Percentiles rank a stretch among this genome's conserved stretches.
phyloP scores from a whole-genome alignment of 2,797 vertebrate species.

The Rhabdomys pumilio region DNA sequence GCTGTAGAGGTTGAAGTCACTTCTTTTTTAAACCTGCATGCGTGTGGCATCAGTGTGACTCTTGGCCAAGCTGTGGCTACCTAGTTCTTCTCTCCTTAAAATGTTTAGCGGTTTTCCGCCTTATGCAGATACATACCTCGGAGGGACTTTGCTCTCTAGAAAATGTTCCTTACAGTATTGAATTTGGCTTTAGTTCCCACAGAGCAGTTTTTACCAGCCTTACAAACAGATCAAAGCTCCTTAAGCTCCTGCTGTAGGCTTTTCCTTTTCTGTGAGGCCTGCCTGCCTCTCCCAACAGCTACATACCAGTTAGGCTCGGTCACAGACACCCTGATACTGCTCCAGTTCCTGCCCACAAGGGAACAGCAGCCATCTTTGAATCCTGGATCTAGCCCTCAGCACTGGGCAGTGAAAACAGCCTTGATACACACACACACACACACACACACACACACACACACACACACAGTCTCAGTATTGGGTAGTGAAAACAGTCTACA shows the following conservation, averaged over 20 bases:
- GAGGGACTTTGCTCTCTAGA: background rate
- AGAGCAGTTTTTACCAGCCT: conserved; percentile 69
- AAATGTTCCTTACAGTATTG: conserved; percentile 46
- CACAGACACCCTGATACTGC: background rate
- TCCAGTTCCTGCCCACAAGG: background rate
- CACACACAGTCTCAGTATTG: too few relatives aligned
- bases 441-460: background rate
- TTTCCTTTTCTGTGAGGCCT: background rate
- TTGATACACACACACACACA: background rate
- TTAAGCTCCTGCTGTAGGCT: conserved; percentile 34
- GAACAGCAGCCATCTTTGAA: fast-evolving
- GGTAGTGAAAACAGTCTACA: too few relatives aligned
- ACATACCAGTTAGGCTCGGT: background rate
- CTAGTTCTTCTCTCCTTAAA: conserved; percentile 16
- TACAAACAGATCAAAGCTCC: conserved; percentile 72
- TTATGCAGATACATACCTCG: background rate
- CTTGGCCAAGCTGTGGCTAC: background rate
- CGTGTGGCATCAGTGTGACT: background rate
- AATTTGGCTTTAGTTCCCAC: conserved; percentile 47
- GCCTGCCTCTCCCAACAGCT: background rate
- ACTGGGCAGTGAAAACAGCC: background rate
- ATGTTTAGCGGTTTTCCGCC: conserved; percentile 23
- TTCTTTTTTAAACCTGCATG: conserved; percentile 60
- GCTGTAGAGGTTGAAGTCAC: background rate
- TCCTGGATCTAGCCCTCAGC: background rate